phyloP scores from a whole-genome alignment of 2,113 vertebrate species.

The Menura novaehollandiae region DNA sequence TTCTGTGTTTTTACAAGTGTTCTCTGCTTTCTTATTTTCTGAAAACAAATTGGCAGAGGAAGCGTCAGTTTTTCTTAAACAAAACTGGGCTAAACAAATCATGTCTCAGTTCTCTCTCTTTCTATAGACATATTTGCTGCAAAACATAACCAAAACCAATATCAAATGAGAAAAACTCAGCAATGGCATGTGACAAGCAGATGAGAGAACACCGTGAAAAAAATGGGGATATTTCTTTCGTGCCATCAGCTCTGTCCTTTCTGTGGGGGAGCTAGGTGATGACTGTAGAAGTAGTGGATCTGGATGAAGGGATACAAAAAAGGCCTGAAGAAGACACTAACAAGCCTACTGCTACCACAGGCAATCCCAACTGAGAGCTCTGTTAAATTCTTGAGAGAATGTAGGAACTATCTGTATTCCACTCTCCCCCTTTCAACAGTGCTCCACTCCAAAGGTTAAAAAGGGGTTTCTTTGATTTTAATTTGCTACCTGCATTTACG shows the following conservation, averaged over 20 bases:
- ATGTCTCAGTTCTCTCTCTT: background rate
- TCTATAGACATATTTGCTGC: background rate
- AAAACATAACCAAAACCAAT: background rate
- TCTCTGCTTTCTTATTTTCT: background rate
- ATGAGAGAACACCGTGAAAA: background rate
- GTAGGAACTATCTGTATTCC: background rate
- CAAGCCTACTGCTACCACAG: background rate
- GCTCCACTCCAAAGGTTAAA: background rate
- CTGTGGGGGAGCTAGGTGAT: background rate
- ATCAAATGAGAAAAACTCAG: background rate
- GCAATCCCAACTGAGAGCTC: background rate
- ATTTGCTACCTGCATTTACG: background rate
- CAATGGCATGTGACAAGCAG: background rate
- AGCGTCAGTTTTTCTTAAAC: background rate
- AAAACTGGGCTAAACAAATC: background rate
- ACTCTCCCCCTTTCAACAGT: background rate
- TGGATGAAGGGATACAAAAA: background rate
- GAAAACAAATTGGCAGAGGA: background rate
- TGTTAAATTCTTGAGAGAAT: background rate
- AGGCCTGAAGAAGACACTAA: background rate
- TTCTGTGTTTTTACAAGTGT: background rate
- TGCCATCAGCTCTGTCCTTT: background rate
- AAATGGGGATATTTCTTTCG: background rate
- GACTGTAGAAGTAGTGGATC: background rate
- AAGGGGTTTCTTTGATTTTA: background rate